Evolutionary conservation across 2,888 invertebrate species (phyloP), one percentile per base, ranked within the genome.

Genomic region (Noctuana brunneofusca): DNA sequence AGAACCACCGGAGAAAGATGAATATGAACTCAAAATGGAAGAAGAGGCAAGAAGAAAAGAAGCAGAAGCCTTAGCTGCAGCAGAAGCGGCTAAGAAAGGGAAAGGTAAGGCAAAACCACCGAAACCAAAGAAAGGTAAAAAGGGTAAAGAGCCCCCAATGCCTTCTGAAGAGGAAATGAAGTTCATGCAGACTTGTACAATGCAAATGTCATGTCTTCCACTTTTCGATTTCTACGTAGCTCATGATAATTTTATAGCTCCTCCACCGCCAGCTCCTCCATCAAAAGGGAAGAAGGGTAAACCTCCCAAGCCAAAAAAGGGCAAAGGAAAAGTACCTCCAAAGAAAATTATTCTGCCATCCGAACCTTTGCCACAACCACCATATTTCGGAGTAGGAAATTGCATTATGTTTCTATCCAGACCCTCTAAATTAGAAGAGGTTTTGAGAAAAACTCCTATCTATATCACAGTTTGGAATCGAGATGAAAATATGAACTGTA

Each of bases 111-210:
- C 48, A 0, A 70, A 71, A 43, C 62, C 68, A 35, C 38, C 65
- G 2, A 72, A 73, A 56, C 74, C 76, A 32, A 73, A 75, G 1
- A 73, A 74, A 18, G 71, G 72, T 52, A 64, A 65, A 0, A 86
- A 86, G 64, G 82, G 80, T 0, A 87, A 88, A 69, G 82, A 78
- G 66, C 89, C 90, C n/a, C 83, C 83, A 0, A 68, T 76, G 68
- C 90, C 89, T 11, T 85, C 89, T 0, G 90, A 89, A 75, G 91
- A 91, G 79, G 91, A 91, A 79, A 72, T 89, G 75, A 90, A 90
- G 67, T 91, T 78, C 63, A 84, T 88, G 85, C 84, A 87, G 79
- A 86, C 90, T 2, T 91, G 91, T 66, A 85, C 89, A 0, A 71
- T 89, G 74, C 84, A 90, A 75, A 86, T 91, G 84, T 84, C 81